Base-by-base conservation (phyloP, 2,113 vertebrate genomes). In the Lasiurus cinereus region DNA sequence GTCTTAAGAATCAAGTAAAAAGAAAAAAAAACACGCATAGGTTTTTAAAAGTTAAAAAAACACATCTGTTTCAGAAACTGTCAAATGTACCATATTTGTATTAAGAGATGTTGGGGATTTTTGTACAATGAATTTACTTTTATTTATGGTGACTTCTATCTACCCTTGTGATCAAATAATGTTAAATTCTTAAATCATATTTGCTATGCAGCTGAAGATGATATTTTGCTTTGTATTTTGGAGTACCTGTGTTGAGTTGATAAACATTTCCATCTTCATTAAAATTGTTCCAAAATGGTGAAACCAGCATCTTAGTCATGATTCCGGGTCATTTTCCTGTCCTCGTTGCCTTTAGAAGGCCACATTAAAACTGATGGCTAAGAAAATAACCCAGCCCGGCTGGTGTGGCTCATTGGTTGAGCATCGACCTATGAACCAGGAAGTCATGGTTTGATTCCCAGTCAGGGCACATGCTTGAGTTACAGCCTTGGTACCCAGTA, bases 141-240 rank as follows among this genome's bases (percentile, higher is more conserved):
- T 98, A 98, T 98, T 98, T 98, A 98, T 98, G 98, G 98, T 98
- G 98, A 98, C 97, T 98, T 98, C 97, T 98, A 98, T 98, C 98
- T 98, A 98, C 93, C 95, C 97, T 98, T 83, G 98, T 98, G 98
- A 97, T 97, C 98, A 96, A 97, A 98, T 98, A 83, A 98, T 98
- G 98, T 98, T 98, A 97, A 98, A 98, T 97, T 98, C 97, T 98
- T 97, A 96, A 98, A 97, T 97, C 98, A 97, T 98, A 98, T 98
- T 98, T 98, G 98, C 98, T 98, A 98, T 97, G 98, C 98, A 98
- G 98, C 98, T 96, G 96, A 97, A 98, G 97, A 98, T 96, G 94
- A 96, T 98, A 98, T 97, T 98, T 98, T 98, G 97, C 95, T 82
- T 98, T 98, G 98, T 97, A 98, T 97, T 97, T 97, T 96, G 73